Percentiles rank a stretch among this genome's conserved stretches.
Conservation (phyloP, 2,888 invertebrate genomes). For the Heliconius ethilla region DNA sequence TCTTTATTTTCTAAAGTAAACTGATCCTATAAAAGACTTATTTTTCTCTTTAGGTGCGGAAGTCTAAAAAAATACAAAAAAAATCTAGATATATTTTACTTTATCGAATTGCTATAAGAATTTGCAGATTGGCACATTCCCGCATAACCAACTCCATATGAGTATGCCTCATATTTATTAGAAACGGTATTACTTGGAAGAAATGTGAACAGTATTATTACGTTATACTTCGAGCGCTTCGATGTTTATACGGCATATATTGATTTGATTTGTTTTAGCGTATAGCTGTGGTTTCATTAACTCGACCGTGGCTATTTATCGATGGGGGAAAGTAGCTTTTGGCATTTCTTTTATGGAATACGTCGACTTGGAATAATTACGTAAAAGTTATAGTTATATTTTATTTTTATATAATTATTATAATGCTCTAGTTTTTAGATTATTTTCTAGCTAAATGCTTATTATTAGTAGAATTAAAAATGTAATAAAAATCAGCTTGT, state of each 20-base stretch:
- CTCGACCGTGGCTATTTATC: not conserved
- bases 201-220: constrained; percentile 11
- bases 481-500: no score
- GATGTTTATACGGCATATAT: constrained; percentile 9
- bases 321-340: constrained; percentile 6
- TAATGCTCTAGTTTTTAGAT: not conserved
- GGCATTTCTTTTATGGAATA: constrained; percentile 6
- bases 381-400: no score
- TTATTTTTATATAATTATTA: no score
- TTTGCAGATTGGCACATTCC: not conserved
- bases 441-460: not conserved
- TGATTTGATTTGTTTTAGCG: constrained; percentile 17
- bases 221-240: not conserved
- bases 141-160: constrained; percentile 19
- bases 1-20: no score
- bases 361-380: not conserved
- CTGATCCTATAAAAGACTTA: no score
- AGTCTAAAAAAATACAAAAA: not conserved
- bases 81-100: not conserved
- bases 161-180: constrained; percentile 23
- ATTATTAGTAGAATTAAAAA: no score
- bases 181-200: constrained; percentile 24
- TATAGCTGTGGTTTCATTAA: constrained; percentile 6
- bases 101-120: not conserved
- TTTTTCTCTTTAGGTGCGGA: no score